Conservation (phyloP, 1,140 invertebrate species). For the Varroa destructor region DNA sequence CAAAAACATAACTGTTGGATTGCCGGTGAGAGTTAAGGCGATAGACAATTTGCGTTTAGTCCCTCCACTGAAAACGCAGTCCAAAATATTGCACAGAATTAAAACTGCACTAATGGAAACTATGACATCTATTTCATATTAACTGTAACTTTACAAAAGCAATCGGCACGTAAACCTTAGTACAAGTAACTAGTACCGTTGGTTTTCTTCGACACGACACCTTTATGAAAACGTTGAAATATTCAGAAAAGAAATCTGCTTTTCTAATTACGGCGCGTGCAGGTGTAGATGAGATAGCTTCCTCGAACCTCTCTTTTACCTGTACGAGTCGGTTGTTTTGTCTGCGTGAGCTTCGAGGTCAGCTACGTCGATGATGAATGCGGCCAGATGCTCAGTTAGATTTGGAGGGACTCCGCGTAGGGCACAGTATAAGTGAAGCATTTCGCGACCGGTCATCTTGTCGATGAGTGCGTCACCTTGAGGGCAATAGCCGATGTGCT, state of each 20-base stretch:
- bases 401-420: constrained; percentile 50
- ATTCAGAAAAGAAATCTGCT: no score
- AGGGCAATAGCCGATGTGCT: constrained; percentile 47
- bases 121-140: no score
- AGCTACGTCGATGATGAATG: constrained; percentile 35
- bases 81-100: not conserved
- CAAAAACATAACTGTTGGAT: constrained; percentile 40
- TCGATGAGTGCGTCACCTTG: constrained; percentile 62
- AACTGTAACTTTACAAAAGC: no score
- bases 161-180: no score
- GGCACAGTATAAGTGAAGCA: constrained; percentile 56
- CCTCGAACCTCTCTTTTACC: constrained; percentile 25
- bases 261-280: no score
- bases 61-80: not conserved
- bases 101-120: no score
- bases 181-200: no score
- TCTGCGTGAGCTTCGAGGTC: constrained; percentile 35
- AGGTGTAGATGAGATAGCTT: no score
- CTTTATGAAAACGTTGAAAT: no score
- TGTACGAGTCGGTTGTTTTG: constrained; percentile 35
- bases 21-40: constrained; percentile 34
- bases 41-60: constrained; percentile 20
- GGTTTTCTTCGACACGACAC: no score
- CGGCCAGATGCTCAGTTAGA: constrained; percentile 37
- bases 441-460: constrained; percentile 63